Percentiles rank a stretch among this genome's conserved stretches.
Evolutionary conservation across 2,113 vertebrate species (phyloP).

Genomic region (Hippocampus guttulatus): DNA sequence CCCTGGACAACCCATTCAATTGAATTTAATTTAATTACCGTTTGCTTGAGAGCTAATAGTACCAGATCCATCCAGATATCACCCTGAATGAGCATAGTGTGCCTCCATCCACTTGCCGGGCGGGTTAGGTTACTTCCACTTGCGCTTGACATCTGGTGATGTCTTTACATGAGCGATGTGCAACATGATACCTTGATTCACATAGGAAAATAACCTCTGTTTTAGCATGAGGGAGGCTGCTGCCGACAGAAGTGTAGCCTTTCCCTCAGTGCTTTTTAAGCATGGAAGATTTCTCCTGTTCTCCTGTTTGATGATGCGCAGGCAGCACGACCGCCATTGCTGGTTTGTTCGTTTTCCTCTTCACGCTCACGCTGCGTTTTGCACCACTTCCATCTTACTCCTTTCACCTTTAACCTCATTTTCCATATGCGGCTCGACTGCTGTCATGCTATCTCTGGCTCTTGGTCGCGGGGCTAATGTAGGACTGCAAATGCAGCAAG

Average conservation of each 20-base stretch:
- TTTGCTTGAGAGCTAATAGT: constrained; percentile 44
- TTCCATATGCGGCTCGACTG: constrained; percentile 18
- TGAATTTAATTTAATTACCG: constrained; percentile 51
- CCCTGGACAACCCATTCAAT: constrained; percentile 45
- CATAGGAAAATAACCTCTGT: constrained; percentile 66
- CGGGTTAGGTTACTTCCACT: constrained; percentile 69
- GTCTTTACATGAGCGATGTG: constrained; percentile 69
- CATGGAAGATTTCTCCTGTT: constrained; percentile 59
- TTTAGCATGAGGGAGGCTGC: constrained; percentile 54
- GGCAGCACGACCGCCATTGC: constrained; percentile 35
- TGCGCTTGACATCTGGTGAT: constrained; percentile 58
- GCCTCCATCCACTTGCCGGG: constrained; percentile 32
- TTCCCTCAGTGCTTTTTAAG: constrained; percentile 65
- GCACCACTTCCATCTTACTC: constrained; percentile 47
- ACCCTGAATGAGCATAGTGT: constrained; percentile 15
- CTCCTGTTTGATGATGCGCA: constrained; percentile 36
- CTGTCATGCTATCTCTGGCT: constrained; percentile 21
- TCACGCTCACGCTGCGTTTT: constrained; percentile 24
- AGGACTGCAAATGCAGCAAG: constrained; percentile 66
- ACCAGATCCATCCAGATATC: constrained; percentile 45
- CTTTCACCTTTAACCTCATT: constrained; percentile 22
- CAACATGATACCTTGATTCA: constrained; percentile 63
- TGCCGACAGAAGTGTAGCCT: constrained; percentile 63
- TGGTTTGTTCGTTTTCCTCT: constrained; percentile 31
- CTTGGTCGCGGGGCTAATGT: constrained; percentile 57